These are phyloP conservation scores for Bombus huntii DNA, from an alignment of 1,140 invertebrate species.

Conservation along the genomic window DNA sequence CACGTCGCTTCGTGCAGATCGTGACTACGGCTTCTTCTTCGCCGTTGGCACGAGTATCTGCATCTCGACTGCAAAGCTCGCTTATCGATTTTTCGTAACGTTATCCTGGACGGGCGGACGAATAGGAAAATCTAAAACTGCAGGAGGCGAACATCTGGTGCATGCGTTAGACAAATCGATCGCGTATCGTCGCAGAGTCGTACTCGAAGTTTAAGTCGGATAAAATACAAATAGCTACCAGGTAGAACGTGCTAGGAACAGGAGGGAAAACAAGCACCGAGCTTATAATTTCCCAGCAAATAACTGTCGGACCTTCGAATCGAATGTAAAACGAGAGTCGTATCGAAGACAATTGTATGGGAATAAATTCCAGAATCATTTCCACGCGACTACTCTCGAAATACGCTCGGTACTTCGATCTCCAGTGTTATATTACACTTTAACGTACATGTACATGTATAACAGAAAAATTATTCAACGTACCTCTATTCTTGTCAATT, in stretches of 20 bases:
- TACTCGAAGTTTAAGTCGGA: neutral
- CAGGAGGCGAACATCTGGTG: neutral
- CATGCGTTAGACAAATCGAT: neutral
- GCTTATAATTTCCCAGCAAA: neutral
- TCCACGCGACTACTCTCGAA: neutral
- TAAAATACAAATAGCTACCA: neutral
- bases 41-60: neutral
- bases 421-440: too few species aligned
- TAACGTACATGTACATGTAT: too few species aligned
- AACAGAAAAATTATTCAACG: too few species aligned
- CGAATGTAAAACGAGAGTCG: neutral
- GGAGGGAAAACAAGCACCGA: too few species aligned
- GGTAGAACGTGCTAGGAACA: neutral
- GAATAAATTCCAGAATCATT: neutral
- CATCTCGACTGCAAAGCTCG: conserved; percentile 35
- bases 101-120: conserved; percentile 5
- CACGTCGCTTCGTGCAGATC: neutral
- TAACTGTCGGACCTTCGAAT: neutral
- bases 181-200: neutral
- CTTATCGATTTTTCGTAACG: conserved; percentile 37
- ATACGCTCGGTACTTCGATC: too few species aligned
- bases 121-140: conserved; percentile 26
- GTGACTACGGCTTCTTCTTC: neutral
- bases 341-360: neutral
- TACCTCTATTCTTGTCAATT: too few species aligned